These are phyloP conservation scores for Drosophila santomea DNA, from an alignment of 1,140 invertebrate species.

Conservation along the genomic window DNA sequence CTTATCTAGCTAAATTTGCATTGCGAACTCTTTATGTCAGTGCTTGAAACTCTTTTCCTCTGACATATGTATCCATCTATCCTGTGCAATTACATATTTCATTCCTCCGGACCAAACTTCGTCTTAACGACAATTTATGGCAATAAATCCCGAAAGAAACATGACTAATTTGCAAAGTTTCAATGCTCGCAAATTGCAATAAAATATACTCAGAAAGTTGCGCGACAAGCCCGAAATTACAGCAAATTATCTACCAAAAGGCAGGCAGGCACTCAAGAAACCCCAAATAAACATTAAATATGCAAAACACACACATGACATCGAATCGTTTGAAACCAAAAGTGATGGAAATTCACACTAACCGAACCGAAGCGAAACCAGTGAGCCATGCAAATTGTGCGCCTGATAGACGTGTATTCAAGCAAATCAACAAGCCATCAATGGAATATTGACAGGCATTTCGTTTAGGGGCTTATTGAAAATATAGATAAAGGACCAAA, in stretches of 20 bases:
- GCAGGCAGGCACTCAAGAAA: slow-evolving; percentile 40
- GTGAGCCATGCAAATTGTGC: slow-evolving; percentile 70
- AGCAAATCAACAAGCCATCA: slow-evolving; percentile 60
- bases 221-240: slow-evolving; percentile 29
- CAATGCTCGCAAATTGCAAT: slow-evolving; percentile 48
- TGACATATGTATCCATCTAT: neutral
- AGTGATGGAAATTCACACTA: slow-evolving; percentile 32
- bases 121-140: neutral
- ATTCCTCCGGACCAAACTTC: neutral
- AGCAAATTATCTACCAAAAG: slow-evolving; percentile 50
- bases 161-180: slow-evolving; percentile 54
- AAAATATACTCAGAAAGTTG: slow-evolving; percentile 38
- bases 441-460: slow-evolving; percentile 32
- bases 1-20: no score
- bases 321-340: slow-evolving; percentile 3
- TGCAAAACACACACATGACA: slow-evolving; percentile 47
- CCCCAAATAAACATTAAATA: slow-evolving; percentile 55
- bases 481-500: slow-evolving; percentile 32
- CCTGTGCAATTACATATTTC: neutral
- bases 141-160: slow-evolving; percentile 10
- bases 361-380: slow-evolving; percentile 46
- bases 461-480: slow-evolving; percentile 3
- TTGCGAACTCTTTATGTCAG: no score
- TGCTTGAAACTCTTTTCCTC: neutral
- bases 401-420: slow-evolving; percentile 42